Evolutionary conservation across 1,140 invertebrate species (phyloP).

Genomic region (Gryllus bimaculatus): DNA sequence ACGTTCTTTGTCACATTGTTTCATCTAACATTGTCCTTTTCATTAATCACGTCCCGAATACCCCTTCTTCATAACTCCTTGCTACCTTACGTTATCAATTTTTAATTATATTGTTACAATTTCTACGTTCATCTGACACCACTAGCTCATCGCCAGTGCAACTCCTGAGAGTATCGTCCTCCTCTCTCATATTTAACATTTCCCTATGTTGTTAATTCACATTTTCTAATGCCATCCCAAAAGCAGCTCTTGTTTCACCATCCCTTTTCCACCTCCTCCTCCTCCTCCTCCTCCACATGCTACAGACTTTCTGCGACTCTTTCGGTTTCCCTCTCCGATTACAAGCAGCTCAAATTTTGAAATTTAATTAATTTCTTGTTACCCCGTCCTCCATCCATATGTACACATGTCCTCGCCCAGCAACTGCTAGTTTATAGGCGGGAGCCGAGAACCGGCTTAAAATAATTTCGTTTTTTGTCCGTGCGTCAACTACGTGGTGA

Average conservation of each 20-base stretch:
- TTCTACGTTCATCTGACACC: too few relatives aligned
- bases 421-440: not conserved
- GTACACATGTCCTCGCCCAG: not conserved
- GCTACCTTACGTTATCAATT: too few relatives aligned
- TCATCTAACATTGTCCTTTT: too few relatives aligned
- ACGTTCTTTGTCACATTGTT: too few relatives aligned
- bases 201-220: not conserved
- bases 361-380: slow-evolving; percentile 6
- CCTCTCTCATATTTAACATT: too few relatives aligned
- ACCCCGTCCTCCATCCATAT: not conserved
- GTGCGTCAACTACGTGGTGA: not conserved
- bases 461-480: not conserved
- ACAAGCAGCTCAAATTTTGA: not conserved
- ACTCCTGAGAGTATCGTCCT: too few relatives aligned
- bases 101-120: too few relatives aligned
- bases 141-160: not conserved
- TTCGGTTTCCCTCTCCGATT: not conserved
- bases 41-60: too few relatives aligned
- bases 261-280: not conserved
- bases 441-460: not conserved
- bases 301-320: not conserved
- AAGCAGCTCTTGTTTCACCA: not conserved
- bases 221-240: not conserved
- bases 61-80: too few relatives aligned
- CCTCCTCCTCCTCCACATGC: not conserved